Evolutionary conservation across 1,140 invertebrate genomes (phyloP).

Genomic region (Colletes latitarsis): DNA sequence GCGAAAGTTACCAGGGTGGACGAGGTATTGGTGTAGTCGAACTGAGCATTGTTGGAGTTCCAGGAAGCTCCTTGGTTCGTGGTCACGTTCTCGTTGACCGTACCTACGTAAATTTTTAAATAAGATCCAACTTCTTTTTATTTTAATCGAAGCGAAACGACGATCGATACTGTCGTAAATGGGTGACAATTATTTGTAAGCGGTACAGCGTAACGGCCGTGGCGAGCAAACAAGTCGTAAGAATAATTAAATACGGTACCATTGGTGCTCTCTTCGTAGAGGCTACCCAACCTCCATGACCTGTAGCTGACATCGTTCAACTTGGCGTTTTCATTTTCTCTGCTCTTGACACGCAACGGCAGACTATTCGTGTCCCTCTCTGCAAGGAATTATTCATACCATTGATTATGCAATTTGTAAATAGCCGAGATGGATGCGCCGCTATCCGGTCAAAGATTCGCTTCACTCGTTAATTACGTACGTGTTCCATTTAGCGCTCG

Average conservation of each 20-base stretch:
- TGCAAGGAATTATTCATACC: slow-evolving; percentile 34
- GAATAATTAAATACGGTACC: slow-evolving; percentile 51
- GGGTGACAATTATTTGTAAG: not conserved
- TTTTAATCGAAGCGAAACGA: no score
- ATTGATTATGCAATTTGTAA: slow-evolving; percentile 23
- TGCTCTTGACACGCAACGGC: slow-evolving; percentile 57
- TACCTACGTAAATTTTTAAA: slow-evolving; percentile 57
- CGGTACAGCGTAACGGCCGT: no score
- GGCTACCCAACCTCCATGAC: slow-evolving; percentile 78
- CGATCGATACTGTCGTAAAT: no score
- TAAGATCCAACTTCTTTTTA: no score
- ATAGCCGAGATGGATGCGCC: not conserved
- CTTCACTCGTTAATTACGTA: slow-evolving; percentile 1
- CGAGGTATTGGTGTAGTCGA: slow-evolving; percentile 66
- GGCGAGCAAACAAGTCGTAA: not conserved
- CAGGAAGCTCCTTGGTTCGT: slow-evolving; percentile 63
- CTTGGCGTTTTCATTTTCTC: slow-evolving; percentile 72
- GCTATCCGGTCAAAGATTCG: not conserved
- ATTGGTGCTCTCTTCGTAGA: slow-evolving; percentile 74
- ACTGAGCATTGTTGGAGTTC: slow-evolving; percentile 67
- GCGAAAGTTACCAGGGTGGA: slow-evolving; percentile 71
- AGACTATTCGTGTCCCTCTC: slow-evolving; percentile 63
- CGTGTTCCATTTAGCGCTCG: not conserved
- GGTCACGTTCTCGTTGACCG: slow-evolving; percentile 66
- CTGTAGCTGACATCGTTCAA: slow-evolving; percentile 77